These are phyloP conservation scores for Greenwoodochromis staneri DNA, from an alignment of 2,113 vertebrate species.

Conservation along the genomic window DNA sequence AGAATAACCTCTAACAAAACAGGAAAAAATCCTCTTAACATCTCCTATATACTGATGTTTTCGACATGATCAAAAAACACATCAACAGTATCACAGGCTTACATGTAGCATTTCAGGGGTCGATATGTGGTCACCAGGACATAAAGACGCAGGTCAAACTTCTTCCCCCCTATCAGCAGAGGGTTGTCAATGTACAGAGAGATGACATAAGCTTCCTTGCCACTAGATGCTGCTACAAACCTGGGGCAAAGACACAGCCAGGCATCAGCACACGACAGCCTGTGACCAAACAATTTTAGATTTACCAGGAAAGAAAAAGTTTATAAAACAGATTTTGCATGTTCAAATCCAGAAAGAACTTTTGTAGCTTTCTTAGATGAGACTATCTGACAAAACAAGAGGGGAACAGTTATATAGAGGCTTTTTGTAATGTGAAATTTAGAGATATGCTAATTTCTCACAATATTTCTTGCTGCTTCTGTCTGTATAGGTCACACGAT, in stretches of 20 bases:
- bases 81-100: constrained; percentile 40
- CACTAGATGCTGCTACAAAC: constrained; percentile 82
- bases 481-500: not conserved
- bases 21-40: not conserved
- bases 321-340: not conserved
- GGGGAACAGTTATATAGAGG: not conserved
- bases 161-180: constrained; percentile 91
- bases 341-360: not conserved
- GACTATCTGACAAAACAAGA: not conserved
- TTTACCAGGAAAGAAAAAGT: not conserved
- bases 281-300: not conserved
- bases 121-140: constrained; percentile 93
- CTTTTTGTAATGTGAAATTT: not conserved
- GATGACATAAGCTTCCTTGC: constrained; percentile 96
- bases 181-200: constrained; percentile 96
- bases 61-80: not conserved
- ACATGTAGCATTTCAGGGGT: constrained; percentile 96
- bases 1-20: not conserved
- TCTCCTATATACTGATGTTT: not conserved
- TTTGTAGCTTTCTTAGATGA: not conserved
- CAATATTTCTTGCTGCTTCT: not conserved
- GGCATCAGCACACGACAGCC: not conserved
- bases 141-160: constrained; percentile 94
- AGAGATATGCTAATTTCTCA: not conserved
- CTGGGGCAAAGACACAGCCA: constrained; percentile 49